These are phyloP conservation scores for Pseudomyrmex dendroicus DNA, from an alignment of 1,140 invertebrate species.

Conservation along the genomic window DNA sequence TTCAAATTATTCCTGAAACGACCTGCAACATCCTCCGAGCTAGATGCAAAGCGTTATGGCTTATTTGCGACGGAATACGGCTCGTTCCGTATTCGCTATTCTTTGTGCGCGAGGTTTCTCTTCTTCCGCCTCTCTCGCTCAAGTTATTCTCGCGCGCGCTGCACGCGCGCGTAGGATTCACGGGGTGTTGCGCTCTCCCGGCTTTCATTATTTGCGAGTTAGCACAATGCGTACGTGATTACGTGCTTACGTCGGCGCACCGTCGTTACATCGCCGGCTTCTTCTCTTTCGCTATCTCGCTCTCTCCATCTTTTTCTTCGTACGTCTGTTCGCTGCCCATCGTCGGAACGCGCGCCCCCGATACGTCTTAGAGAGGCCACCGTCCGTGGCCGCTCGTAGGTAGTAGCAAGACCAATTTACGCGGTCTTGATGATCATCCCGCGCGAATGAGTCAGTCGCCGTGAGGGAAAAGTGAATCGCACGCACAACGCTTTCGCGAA, in stretches of 20 bases:
- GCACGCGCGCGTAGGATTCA: slow-evolving; percentile 46
- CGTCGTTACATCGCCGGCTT: slow-evolving; percentile 22
- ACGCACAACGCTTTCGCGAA: slow-evolving; percentile 2
- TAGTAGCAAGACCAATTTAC: slow-evolving; percentile 17
- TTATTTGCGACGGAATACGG: slow-evolving; percentile 41
- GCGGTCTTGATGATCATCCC: not conserved
- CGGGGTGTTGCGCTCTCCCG: slow-evolving; percentile 55
- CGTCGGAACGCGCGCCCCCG: slow-evolving; percentile 4
- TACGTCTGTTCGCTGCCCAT: slow-evolving; percentile 4
- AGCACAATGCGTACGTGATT: slow-evolving; percentile 55
- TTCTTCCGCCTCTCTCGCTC: slow-evolving; percentile 36
- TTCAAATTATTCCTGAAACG: slow-evolving; percentile 37
- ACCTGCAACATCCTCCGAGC: slow-evolving; percentile 12
- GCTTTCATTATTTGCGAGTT: slow-evolving; percentile 64
- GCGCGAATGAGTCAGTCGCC: slow-evolving; percentile 13
- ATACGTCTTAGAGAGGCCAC: slow-evolving; percentile 24
- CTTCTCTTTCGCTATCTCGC: not conserved
- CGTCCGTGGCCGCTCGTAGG: slow-evolving; percentile 12
- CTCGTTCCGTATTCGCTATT: slow-evolving; percentile 28
- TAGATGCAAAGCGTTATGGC: slow-evolving; percentile 36
- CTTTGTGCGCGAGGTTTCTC: slow-evolving; percentile 34
- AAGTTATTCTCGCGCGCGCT: slow-evolving; percentile 26
- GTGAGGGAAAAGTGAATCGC: not conserved
- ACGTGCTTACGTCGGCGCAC: slow-evolving; percentile 33
- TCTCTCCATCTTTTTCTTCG: not conserved